A percentile compares a stretch with the other conserved stretches of the same genome.
Evolutionary conservation across 2,888 invertebrate species (phyloP).

Genomic region (Nomada lathburiana): DNA sequence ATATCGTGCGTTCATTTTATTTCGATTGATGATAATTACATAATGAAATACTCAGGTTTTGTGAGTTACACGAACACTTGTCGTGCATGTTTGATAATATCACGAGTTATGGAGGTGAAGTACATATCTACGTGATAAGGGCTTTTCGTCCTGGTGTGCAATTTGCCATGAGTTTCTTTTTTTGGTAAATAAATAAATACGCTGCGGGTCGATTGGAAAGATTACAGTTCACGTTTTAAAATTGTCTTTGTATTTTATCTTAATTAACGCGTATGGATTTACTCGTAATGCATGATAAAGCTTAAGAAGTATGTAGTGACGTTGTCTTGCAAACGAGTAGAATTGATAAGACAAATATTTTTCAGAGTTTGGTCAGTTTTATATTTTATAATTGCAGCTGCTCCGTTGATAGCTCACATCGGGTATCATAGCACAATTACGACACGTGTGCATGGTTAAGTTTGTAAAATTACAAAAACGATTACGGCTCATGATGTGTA

Average conservation of each 20-base stretch:
- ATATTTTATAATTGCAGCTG: too few relatives aligned
- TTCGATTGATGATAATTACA: neutral
- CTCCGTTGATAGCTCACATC: neutral
- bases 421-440: neutral
- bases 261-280: too few relatives aligned
- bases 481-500: slow-evolving; percentile 7
- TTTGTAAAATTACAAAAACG: slow-evolving; percentile 7
- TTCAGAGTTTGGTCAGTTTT: too few relatives aligned
- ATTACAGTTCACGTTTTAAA: neutral
- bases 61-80: neutral
- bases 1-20: neutral
- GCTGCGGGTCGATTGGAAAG: neutral
- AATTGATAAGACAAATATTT: too few relatives aligned
- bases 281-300: too few relatives aligned
- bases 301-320: too few relatives aligned
- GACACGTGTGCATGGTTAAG: slow-evolving; percentile 1
- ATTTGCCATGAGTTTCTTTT: neutral
- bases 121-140: slow-evolving; percentile 19
- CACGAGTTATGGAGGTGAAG: neutral
- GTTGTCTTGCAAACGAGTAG: too few relatives aligned
- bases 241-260: neutral
- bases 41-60: neutral
- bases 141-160: neutral
- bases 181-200: slow-evolving; percentile 4
- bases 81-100: slow-evolving; percentile 28